phyloP scores from a whole-genome alignment of 2,888 invertebrate species.

The Unio pictorum region DNA sequence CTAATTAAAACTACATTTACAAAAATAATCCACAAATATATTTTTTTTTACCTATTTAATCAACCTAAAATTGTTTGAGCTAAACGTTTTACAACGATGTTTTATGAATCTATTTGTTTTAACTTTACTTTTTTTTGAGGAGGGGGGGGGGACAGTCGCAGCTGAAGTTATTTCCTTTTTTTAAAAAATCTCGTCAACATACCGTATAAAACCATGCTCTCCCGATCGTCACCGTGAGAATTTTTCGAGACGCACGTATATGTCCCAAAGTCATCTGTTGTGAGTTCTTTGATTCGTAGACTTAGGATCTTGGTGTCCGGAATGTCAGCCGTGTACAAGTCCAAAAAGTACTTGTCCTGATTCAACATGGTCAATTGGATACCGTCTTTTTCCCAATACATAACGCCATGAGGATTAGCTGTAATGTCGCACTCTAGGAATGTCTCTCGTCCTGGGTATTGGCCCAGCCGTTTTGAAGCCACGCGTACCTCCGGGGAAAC shows the following conservation, averaged over 20 bases:
- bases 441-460: constrained; percentile 57
- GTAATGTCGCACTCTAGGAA: constrained; percentile 61
- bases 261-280: constrained; percentile 36
- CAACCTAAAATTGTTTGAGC: too few species aligned
- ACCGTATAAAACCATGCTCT: constrained; percentile 47
- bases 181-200: constrained; percentile 6
- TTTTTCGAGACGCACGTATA: constrained; percentile 47
- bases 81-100: too few species aligned
- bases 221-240: constrained; percentile 36
- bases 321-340: constrained; percentile 40
- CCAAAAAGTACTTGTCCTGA: constrained; percentile 43
- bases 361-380: constrained; percentile 4
- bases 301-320: constrained; percentile 39
- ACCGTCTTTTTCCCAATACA: constrained; percentile 50
- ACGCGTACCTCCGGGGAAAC: constrained; percentile 60
- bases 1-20: too few species aligned
- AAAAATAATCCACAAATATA: too few species aligned
- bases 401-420: constrained; percentile 50
- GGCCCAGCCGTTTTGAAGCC: constrained; percentile 51
- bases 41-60: too few species aligned
- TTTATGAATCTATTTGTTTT: too few species aligned
- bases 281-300: constrained; percentile 33
- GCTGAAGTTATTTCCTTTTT: too few species aligned
- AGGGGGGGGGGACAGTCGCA: too few species aligned
- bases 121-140: too few species aligned